Conservation (phyloP, 1,140 invertebrate species). For the Cherax destructor region DNA sequence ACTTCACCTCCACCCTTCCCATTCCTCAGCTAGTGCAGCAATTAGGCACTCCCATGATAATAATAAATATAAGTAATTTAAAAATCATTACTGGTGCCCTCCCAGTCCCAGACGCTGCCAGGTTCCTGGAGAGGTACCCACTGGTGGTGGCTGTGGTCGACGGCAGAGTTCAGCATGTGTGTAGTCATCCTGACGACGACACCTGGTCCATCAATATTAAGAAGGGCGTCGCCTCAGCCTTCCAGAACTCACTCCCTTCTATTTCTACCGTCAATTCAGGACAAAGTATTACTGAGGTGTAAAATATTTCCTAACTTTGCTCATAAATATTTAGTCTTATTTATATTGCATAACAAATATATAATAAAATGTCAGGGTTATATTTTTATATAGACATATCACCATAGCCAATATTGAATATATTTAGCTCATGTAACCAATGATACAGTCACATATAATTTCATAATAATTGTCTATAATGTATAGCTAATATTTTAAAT, state of each 20-base stretch:
- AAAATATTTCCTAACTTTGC: not conserved
- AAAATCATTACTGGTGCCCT: not conserved
- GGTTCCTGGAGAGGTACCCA: constrained; percentile 55
- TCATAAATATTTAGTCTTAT: not conserved
- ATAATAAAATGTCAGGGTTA: not conserved
- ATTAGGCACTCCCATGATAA: too few species aligned
- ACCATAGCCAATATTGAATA: not conserved
- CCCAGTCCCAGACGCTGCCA: not conserved
- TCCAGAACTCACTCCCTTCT: constrained; percentile 65
- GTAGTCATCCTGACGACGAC: constrained; percentile 54
- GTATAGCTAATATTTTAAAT: too few species aligned
- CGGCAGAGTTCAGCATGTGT: constrained; percentile 58
- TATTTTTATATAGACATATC: not conserved
- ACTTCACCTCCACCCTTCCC: too few species aligned
- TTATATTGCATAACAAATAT: not conserved
- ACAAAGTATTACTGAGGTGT: constrained; percentile 52
- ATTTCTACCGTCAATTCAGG: constrained; percentile 39
- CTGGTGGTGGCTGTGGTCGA: constrained; percentile 59
- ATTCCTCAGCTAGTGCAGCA: too few species aligned
- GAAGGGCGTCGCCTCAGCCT: constrained; percentile 64
- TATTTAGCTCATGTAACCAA: too few species aligned
- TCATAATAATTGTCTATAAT: too few species aligned
- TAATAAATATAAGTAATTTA: too few species aligned
- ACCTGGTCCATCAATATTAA: constrained; percentile 66
- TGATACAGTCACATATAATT: too few species aligned